Evolutionary conservation across 2,113 vertebrate species (phyloP).

Genomic region (Pedetes capensis): DNA sequence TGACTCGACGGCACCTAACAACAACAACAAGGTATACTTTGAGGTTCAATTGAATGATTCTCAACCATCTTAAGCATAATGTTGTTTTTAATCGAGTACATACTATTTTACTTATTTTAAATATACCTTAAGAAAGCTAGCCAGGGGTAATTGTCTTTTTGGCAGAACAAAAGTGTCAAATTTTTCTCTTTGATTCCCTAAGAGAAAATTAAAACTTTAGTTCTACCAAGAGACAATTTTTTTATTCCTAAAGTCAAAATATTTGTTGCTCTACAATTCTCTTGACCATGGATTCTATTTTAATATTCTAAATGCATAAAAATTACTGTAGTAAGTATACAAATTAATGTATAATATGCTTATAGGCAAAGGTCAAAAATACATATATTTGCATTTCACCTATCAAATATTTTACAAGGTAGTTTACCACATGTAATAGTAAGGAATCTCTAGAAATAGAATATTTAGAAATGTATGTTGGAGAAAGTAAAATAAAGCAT

Average conservation of each 20-base stretch:
- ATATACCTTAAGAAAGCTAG: conserved; percentile 48
- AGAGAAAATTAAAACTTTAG: conserved; percentile 23
- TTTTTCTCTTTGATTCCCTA: conserved; percentile 47
- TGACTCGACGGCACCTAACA: too few species aligned
- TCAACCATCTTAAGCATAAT: conserved; percentile 68
- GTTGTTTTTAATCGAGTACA: conserved; percentile 65
- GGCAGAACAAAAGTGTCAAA: conserved; percentile 56
- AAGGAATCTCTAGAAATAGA: conserved; percentile 50
- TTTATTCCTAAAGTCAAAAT: not conserved
- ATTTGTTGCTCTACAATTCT: not conserved
- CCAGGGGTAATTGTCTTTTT: too few species aligned
- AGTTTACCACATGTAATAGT: conserved; percentile 40
- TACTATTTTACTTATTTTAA: conserved; percentile 75
- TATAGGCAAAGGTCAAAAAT: not conserved
- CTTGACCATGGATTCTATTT: not conserved
- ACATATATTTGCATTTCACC: not conserved
- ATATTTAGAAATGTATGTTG: conserved; percentile 59
- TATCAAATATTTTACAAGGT: conserved; percentile 27
- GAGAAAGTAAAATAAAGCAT: conserved; percentile 4
- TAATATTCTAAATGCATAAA: not conserved
- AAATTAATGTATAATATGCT: not conserved
- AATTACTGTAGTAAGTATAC: not conserved
- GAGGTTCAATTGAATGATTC: conserved; percentile 62
- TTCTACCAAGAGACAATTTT: not conserved
- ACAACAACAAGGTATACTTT: conserved; percentile 77